Evolutionary conservation across 2,113 vertebrate species (phyloP), one percentile per base, ranked within the genome.

Genomic region (Varanus komodoensis): DNA sequence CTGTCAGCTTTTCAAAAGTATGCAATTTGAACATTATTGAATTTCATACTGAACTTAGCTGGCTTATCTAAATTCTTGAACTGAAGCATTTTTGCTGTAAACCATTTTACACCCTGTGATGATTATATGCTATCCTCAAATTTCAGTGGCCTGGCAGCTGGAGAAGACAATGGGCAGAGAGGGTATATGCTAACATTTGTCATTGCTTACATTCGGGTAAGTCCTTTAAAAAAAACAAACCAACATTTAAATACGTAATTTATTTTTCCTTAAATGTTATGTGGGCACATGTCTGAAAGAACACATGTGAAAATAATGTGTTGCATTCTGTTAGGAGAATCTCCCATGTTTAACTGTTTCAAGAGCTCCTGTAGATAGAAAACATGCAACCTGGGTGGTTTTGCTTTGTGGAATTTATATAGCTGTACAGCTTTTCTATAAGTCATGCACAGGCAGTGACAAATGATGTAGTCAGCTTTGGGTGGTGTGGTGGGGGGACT

Each of bases 121-220:
- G 96, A 97, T 96, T 96, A 97, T 97, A 97, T 97, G 96, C 96
- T 95, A 89, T 97, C 96, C 95, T 98, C 97, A 93, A 69, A 96
- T 98, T 98, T 84, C 96, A 99, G 99, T 94, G 99, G 99, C 88
- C 97, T 99, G 97, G 99, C 99, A 97, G 98, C 98, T 97, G 99
- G 99, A 97, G 99, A 99, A 97, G 99, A 99, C 97, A 99, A 99
- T 96, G 99, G 99, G 87, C 99, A 99, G 96, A 98, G 99, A 96
- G 99, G 99, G 93, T 99, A 99, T 97, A 98, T 99, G 98, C 96
- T 99, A 96, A 99, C 99, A 86, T 99, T 99, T 95, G 98, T 99
- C 96, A 99, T 99, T 9, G 99, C 99, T 90, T 99, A 99, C 95
- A 97, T 99, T 95, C 98, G 99, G 97, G 99, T 99, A 97, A 93